These are phyloP conservation scores for Phasia obesa DNA, from an alignment of 2,888 invertebrate genomes.

Conservation along the genomic window DNA sequence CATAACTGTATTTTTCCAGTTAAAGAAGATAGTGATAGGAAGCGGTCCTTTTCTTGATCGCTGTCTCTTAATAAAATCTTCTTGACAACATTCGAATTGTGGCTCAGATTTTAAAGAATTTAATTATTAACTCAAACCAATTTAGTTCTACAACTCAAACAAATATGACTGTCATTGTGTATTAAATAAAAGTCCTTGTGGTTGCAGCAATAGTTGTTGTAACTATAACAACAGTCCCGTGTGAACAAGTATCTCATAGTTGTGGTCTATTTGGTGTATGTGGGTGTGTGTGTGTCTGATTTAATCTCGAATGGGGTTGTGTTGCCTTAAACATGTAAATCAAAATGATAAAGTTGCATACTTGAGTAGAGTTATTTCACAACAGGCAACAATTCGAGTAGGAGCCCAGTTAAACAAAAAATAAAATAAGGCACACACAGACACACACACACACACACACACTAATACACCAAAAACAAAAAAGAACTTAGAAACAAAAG, in stretches of 20 bases:
- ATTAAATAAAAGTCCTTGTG: constrained; percentile 3
- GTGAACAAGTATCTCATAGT: constrained; percentile 9
- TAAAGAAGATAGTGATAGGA: too few species aligned
- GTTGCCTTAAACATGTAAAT: constrained; percentile 76
- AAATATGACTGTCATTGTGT: too few species aligned
- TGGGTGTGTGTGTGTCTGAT: background rate
- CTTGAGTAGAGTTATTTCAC: constrained; percentile 79
- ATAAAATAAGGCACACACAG: constrained; percentile 72
- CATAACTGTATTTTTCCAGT: too few species aligned
- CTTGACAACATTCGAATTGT: too few species aligned
- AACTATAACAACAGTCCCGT: constrained; percentile 20
- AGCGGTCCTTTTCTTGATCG: too few species aligned
- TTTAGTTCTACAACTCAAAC: too few species aligned
- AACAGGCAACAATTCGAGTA: constrained; percentile 59
- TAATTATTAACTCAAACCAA: background rate
- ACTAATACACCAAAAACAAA: background rate
- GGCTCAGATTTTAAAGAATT: background rate
- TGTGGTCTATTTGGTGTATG: background rate
- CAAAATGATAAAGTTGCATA: constrained; percentile 82
- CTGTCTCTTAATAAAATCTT: too few species aligned
- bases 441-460: constrained; percentile 39
- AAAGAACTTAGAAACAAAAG: constrained; percentile 44
- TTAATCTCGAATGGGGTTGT: background rate
- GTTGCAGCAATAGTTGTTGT: constrained; percentile 14
- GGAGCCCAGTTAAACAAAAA: constrained; percentile 48